These are phyloP conservation scores for Zosterops hypoxanthus DNA, from an alignment of 2,113 vertebrate genomes.

Conservation along the genomic window DNA sequence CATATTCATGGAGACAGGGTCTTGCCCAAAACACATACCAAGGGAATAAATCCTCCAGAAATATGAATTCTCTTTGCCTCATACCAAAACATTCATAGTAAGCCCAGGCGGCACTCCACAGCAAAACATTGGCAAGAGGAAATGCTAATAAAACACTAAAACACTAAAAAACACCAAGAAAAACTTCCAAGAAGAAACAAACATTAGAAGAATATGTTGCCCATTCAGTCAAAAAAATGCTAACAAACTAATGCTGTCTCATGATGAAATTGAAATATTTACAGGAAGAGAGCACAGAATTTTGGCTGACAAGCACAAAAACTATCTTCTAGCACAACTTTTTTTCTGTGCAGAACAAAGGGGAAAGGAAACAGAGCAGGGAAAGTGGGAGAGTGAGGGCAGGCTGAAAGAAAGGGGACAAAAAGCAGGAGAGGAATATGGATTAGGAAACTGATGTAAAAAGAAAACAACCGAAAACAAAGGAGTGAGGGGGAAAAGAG, in stretches of 20 bases:
- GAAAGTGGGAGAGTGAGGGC: not conserved
- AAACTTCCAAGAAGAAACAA: slow-evolving; percentile 54
- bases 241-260: slow-evolving; percentile 61
- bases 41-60: slow-evolving; percentile 45
- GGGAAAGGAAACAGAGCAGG: not conserved
- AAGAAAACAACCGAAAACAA: not conserved
- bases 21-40: slow-evolving; percentile 48
- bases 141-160: slow-evolving; percentile 35
- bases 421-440: not conserved
- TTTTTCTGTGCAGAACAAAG: not conserved
- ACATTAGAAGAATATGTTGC: slow-evolving; percentile 36
- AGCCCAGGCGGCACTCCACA: not conserved
- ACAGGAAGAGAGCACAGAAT: slow-evolving; percentile 44
- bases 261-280: slow-evolving; percentile 61
- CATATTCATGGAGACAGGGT: not conserved
- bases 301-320: not conserved
- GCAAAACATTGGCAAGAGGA: slow-evolving; percentile 48
- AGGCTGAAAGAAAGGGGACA: not conserved
- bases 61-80: slow-evolving; percentile 43
- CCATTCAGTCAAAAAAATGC: slow-evolving; percentile 48
- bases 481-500: not conserved
- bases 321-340: not conserved
- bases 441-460: not conserved
- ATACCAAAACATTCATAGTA: slow-evolving; percentile 64
- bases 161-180: slow-evolving; percentile 28